Evolutionary conservation across 2,888 invertebrate genomes (phyloP), one percentile per base, ranked within the genome.

Genomic region (Arctia plantaginis): DNA sequence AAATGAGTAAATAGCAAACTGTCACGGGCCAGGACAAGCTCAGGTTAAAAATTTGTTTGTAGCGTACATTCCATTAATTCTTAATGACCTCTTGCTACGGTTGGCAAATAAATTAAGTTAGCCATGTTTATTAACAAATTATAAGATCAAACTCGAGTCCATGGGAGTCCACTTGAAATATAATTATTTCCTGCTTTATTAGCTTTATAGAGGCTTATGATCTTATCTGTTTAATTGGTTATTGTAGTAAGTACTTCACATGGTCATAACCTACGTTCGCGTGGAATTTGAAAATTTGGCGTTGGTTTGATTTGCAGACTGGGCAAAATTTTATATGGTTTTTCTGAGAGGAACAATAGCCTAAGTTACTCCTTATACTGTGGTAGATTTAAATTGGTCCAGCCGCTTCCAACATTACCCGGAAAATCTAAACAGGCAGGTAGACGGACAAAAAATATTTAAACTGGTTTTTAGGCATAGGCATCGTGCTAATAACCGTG

Each of bases 61-160:
- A 6, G 6, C 27, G 27, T 13, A 13, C 15, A 15, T 27, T 6
- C 6, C 27, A 59, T 59, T 15, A 59, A 59, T 59, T 59, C 27
- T 59, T 59, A 59, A 66, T 66, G 15, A 66, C 8, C 15, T 27
- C 12, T 23, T 55, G 23, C n/a, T 55, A n/a, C 51, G n/a, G 23
- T 55, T 55, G n/a, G 23, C 23, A 55, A 55, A 55, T 23, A 55
- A 55, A 55, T 55, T 10, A n/a, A 55, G 51, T 55, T n/a, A 55
- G n/a, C 23, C 18, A n/a, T 66, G 66, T 66, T 39, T n/a, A 65
- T 65, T 65, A 65, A 33, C 20, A 35, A 65, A 30, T 65, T 33
- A 41, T 66, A 39, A 27, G 66, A 41, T 30, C 44, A 1, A 18
- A 47, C 41, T 51, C 18, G 7, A 71, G 12, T 59, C 30, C 18